A percentile compares a stretch with the other conserved stretches of the same genome.
Conservation (phyloP, 2,888 invertebrate species). For the Helobdella robusta region DNA sequence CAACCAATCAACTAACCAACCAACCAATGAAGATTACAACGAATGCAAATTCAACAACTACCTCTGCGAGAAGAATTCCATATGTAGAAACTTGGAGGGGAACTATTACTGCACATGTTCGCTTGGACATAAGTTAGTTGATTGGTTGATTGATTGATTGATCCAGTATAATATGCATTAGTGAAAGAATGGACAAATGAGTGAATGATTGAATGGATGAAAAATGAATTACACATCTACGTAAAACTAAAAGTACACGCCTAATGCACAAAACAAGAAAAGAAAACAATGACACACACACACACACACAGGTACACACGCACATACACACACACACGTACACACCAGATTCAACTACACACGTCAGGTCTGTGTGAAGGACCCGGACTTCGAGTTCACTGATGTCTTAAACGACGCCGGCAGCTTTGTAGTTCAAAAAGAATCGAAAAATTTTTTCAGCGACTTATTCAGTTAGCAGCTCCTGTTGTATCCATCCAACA, state of each 20-base stretch:
- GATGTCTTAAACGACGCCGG: slow-evolving; percentile 11
- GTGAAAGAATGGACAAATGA: too few species aligned
- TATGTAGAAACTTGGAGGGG: slow-evolving; percentile 24
- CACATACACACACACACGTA: too few species aligned
- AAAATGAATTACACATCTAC: too few species aligned
- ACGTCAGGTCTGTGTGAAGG: slow-evolving; percentile 12
- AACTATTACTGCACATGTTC: slow-evolving; percentile 28
- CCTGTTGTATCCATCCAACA: too few species aligned
- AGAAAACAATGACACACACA: too few species aligned
- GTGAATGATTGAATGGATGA: too few species aligned
- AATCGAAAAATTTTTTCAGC: background rate
- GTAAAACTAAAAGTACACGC: too few species aligned
- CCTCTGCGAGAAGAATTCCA: slow-evolving; percentile 21
- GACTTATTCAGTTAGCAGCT: slow-evolving; percentile 14
- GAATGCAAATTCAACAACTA: slow-evolving; percentile 23
- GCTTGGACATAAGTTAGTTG: slow-evolving; percentile 22
- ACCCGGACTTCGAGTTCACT: slow-evolving; percentile 14
- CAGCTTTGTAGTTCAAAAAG: background rate
- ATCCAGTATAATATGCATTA: too few species aligned
- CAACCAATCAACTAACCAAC: too few species aligned
- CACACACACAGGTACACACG: too few species aligned
- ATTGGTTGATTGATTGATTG: too few species aligned
- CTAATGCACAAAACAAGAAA: too few species aligned
- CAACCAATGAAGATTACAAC: slow-evolving; percentile 25
- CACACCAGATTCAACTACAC: background rate